These are phyloP conservation scores for Brachystomella parvula DNA, from an alignment of 1,140 invertebrate species.

Conservation along the genomic window DNA sequence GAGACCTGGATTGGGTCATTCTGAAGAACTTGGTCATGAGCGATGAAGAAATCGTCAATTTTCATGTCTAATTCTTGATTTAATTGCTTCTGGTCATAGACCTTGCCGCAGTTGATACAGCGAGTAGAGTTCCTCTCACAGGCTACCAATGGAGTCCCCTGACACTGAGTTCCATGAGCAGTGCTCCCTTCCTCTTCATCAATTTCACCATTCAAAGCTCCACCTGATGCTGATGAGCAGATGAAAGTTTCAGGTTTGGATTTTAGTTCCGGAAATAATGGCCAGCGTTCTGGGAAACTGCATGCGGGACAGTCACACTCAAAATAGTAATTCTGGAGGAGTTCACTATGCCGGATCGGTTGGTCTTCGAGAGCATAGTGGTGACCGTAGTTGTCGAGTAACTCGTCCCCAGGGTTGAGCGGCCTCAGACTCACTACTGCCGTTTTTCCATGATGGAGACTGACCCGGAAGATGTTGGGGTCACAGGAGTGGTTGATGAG, in stretches of 20 bases:
- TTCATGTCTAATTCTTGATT: conserved; percentile 22
- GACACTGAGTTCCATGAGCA: too few species aligned
- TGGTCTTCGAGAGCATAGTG: conserved; percentile 17
- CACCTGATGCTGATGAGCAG: too few species aligned
- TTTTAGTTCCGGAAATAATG: conserved; percentile 14
- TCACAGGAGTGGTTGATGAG: conserved; percentile 86
- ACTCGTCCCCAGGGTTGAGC: conserved; percentile 27
- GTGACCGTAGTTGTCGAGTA: conserved; percentile 22
- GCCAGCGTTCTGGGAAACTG: conserved; percentile 17
- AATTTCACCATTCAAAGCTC: neutral
- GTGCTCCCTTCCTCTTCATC: neutral
- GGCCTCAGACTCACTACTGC: conserved; percentile 22
- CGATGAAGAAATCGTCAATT: conserved; percentile 24
- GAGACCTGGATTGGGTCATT: conserved; percentile 31
- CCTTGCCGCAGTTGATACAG: conserved; percentile 5
- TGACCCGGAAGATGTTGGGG: conserved; percentile 57
- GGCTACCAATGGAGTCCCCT: neutral
- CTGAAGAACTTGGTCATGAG: conserved; percentile 22
- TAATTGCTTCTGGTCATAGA: neutral
- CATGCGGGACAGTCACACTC: conserved; percentile 31
- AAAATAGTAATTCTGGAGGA: conserved; percentile 27
- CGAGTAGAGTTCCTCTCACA: neutral
- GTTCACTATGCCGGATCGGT: conserved; percentile 10
- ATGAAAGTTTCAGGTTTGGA: neutral
- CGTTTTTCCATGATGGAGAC: conserved; percentile 19